Percentiles rank a stretch among this genome's conserved stretches.
phyloP scores from a whole-genome alignment of 2,797 vertebrate genomes.

The Gobio occitaniae region DNA sequence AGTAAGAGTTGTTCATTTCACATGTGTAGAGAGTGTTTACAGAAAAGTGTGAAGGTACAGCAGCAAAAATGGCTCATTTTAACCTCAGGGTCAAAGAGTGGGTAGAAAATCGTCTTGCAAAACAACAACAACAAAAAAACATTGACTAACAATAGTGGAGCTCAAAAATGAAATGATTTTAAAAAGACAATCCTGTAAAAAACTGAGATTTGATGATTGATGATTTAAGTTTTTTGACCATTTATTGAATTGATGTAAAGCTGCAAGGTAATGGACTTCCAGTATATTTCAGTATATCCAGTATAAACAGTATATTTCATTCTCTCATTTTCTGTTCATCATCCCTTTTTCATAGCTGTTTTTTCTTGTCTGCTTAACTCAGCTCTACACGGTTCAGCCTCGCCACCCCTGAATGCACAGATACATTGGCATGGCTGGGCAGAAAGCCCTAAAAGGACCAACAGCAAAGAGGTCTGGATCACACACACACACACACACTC shows the following conservation, averaged over 20 bases:
- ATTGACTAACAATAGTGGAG: neutral
- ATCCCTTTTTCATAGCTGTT: neutral
- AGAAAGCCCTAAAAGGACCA: conserved; percentile 17
- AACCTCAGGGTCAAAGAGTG: conserved; percentile 13
- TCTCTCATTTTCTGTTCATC: neutral
- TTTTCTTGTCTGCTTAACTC: conserved; percentile 23
- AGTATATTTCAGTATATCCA: too few relatives aligned
- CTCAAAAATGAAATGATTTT: neutral
- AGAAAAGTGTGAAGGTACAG: neutral
- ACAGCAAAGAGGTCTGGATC: conserved; percentile 41
- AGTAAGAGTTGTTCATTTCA: neutral
- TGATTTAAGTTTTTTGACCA: neutral
- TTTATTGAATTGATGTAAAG: conserved; percentile 13
- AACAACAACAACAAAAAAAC: neutral
- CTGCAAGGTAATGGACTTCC: neutral
- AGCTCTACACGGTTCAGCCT: conserved; percentile 30
- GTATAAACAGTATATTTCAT: neutral
- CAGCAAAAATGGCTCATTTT: conserved; percentile 3
- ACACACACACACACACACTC: conserved; percentile 3
- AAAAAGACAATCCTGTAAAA: neutral
- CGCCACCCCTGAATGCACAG: conserved; percentile 46
- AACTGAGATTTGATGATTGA: neutral
- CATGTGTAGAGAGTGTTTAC: neutral
- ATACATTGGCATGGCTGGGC: conserved; percentile 31
- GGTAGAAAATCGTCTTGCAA: neutral